These are phyloP conservation scores for Megaleporinus macrocephalus DNA, from an alignment of 2,113 vertebrate genomes.

Conservation along the genomic window DNA sequence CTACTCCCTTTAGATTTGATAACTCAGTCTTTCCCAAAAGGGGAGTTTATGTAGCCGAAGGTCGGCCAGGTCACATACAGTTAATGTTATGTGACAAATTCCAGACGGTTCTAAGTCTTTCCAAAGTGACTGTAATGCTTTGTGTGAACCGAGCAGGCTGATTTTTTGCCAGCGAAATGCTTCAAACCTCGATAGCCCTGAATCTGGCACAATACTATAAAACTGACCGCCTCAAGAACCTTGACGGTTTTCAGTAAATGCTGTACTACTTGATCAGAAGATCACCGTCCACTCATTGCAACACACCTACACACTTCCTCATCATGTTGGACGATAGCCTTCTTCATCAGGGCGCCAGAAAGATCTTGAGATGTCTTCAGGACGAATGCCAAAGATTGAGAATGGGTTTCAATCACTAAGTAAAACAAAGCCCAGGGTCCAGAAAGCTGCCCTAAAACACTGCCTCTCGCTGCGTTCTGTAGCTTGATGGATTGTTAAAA, in stretches of 20 bases:
- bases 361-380: constrained; percentile 4
- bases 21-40: constrained; percentile 35
- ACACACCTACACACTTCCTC: not conserved
- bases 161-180: not conserved
- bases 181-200: not conserved
- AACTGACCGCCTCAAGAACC: not conserved
- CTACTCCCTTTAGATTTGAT: constrained; percentile 37
- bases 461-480: not conserved
- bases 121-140: constrained; percentile 3
- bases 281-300: not conserved
- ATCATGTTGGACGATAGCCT: not conserved
- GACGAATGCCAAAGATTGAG: not conserved
- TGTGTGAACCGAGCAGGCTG: not conserved
- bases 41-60: constrained; percentile 29
- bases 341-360: not conserved
- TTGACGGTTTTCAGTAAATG: not conserved
- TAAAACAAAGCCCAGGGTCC: not conserved
- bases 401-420: not conserved
- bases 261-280: not conserved
- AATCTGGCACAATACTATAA: not conserved
- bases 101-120: constrained; percentile 18
- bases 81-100: constrained; percentile 46
- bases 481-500: constrained; percentile 14
- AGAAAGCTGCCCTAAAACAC: not conserved
- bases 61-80: constrained; percentile 36